Evolutionary conservation across 1,140 invertebrate genomes (phyloP).

Genomic region (Drosophila aff.): DNA sequence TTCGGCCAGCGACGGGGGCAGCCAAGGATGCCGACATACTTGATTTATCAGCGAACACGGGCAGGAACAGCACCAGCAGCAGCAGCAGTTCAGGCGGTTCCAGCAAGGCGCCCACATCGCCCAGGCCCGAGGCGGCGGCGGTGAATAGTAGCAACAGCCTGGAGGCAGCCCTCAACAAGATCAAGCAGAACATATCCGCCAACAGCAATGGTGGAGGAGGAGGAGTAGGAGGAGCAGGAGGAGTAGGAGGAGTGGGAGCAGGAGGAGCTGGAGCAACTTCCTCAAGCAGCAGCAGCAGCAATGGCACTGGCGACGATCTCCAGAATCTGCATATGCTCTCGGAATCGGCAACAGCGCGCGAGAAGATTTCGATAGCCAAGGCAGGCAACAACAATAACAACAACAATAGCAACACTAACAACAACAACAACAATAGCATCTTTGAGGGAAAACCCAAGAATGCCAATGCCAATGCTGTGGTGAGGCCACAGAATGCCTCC

Average conservation of each 20-base stretch:
- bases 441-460: conserved; percentile 68
- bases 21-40: conserved; percentile 76
- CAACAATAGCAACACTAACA: background rate
- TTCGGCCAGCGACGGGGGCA: conserved; percentile 42
- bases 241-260: background rate
- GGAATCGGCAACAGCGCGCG: conserved; percentile 77
- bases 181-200: conserved; percentile 78
- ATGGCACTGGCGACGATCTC: conserved; percentile 62
- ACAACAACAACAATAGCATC: conserved; percentile 5
- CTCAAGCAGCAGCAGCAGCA: conserved; percentile 10
- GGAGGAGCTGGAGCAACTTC: conserved; percentile 1
- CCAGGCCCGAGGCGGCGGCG: background rate
- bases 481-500: conserved; percentile 81
- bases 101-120: conserved; percentile 39
- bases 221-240: background rate
- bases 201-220: conserved; percentile 55
- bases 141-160: conserved; percentile 58
- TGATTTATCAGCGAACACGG: conserved; percentile 72
- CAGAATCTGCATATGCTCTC: conserved; percentile 83
- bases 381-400: conserved; percentile 8
- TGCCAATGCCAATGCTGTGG: conserved; percentile 69
- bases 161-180: conserved; percentile 80
- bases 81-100: conserved; percentile 5
- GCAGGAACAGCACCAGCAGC: conserved; percentile 28
- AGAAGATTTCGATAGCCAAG: conserved; percentile 78